Conservation (phyloP, 2,888 invertebrate genomes). For the Graphium colonna region DNA sequence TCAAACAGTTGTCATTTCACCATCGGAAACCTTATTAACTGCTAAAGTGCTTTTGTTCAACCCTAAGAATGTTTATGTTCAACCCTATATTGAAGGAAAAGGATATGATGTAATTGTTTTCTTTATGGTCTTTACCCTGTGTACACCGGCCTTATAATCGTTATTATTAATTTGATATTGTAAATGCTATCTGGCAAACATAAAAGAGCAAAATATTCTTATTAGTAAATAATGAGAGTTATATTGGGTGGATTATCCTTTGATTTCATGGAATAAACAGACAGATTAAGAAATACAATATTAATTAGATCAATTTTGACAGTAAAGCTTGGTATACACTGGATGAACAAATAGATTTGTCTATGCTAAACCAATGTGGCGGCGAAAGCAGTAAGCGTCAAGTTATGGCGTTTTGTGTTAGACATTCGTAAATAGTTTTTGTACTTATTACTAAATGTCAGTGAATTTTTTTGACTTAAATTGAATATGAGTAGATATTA, state of each 20-base stretch:
- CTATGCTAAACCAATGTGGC: constrained; percentile 76
- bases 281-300: not conserved
- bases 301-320: constrained; percentile 1
- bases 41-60: constrained; percentile 11
- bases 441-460: constrained; percentile 53
- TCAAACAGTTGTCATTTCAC: too few species aligned
- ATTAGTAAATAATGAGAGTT: not conserved
- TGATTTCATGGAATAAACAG: not conserved
- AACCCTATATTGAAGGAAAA: constrained; percentile 50
- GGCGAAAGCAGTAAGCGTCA: constrained; percentile 50
- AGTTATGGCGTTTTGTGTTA: constrained; percentile 67
- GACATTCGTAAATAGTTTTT: constrained; percentile 53
- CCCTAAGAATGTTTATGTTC: constrained; percentile 30
- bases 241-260: not conserved
- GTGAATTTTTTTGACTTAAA: constrained; percentile 50
- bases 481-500: constrained; percentile 78
- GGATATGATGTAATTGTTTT: constrained; percentile 40
- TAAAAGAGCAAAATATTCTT: not conserved
- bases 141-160: constrained; percentile 9
- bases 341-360: constrained; percentile 40
- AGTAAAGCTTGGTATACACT: constrained; percentile 37
- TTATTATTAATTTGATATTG: not conserved
- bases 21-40: not conserved
- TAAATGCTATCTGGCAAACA: not conserved
- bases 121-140: constrained; percentile 25